Evolutionary conservation across 2,888 invertebrate species (phyloP), one percentile per base, ranked within the genome.

Genomic region (Chironomus tentans): DNA sequence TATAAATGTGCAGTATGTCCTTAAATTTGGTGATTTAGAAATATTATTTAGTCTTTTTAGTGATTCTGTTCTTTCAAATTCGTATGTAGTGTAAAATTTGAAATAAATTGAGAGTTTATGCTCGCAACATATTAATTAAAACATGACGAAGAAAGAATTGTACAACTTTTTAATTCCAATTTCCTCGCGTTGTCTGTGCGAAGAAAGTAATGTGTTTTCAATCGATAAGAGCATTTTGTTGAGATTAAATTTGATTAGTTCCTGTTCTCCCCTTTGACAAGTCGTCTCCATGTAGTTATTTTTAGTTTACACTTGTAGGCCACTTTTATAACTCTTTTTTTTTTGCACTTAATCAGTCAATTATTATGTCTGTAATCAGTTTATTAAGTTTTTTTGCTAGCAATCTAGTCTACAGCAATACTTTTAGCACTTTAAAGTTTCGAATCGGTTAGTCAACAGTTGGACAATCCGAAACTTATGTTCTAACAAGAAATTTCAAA

Each of bases 101-200:
- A 70, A 48, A 6, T 24, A 56, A 18, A 22, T 65, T 24, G 28
- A 65, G 15, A 13, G 65, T 65, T 12, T 22, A 56, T 21, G n/a
- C 68, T 48, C 21, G 22, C 78, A 75, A 69, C 73, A 22, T 28
- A 18, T 10, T 28, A 81, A 86, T 92, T 93, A 93, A 85, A 93
- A 93, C 84, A 93, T 88, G 79, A 93, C 93, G 84, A 93, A 93
- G 86, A 93, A 93, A 78, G 92, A 92, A 85, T 93, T 93, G 86
- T 93, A 93, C 82, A 93, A 86, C 84, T 93, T 93, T 85, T 93
- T 93, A 82, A 93, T 92, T 78, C 93, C 93, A 70, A 92, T 92
- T 28, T 92, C 91, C 84, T 93, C 92, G 82, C 92, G 87, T 84
- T 93, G 92, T 81, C 92, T 89, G 83, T 92, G 92, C 82, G 91